phyloP scores from a whole-genome alignment of 2,797 vertebrate genomes.

The Cirrhinus molitorella region DNA sequence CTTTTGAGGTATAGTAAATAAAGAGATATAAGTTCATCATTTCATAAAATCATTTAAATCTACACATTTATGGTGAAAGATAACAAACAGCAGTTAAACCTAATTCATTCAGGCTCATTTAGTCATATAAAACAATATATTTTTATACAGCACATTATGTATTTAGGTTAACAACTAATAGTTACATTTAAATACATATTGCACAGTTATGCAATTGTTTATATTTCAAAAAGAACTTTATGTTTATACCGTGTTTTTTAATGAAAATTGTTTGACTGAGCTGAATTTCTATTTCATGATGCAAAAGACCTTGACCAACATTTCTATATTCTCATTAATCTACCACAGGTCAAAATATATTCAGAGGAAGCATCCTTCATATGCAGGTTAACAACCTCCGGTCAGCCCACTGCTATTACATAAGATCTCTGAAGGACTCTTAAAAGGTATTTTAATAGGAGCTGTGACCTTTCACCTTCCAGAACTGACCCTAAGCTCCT shows the following conservation, averaged over 20 bases:
- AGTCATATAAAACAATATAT: background rate
- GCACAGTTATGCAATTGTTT: too few species aligned
- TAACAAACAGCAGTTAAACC: background rate
- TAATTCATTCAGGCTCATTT: background rate
- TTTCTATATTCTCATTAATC: constrained; percentile 67
- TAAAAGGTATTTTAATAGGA: constrained; percentile 85
- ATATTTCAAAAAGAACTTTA: too few species aligned
- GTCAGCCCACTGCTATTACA: constrained; percentile 78
- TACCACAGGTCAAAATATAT: constrained; percentile 70
- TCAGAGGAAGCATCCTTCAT: constrained; percentile 56
- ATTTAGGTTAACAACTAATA: background rate
- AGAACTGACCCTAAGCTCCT: constrained; percentile 74
- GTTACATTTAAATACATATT: too few species aligned
- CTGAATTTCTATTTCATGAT: background rate
- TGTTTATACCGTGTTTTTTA: background rate
- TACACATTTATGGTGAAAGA: background rate
- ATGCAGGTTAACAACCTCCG: constrained; percentile 67
- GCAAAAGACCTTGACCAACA: background rate
- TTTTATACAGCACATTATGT: background rate
- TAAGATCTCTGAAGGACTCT: constrained; percentile 80
- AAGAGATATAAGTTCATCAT: background rate
- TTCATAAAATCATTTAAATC: background rate
- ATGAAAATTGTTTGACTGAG: background rate
- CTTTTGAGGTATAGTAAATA: background rate
- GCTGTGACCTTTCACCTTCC: constrained; percentile 75